These are phyloP conservation scores for Xiphorhynchus elegans DNA, from an alignment of 2,113 vertebrate species.

Conservation along the genomic window DNA sequence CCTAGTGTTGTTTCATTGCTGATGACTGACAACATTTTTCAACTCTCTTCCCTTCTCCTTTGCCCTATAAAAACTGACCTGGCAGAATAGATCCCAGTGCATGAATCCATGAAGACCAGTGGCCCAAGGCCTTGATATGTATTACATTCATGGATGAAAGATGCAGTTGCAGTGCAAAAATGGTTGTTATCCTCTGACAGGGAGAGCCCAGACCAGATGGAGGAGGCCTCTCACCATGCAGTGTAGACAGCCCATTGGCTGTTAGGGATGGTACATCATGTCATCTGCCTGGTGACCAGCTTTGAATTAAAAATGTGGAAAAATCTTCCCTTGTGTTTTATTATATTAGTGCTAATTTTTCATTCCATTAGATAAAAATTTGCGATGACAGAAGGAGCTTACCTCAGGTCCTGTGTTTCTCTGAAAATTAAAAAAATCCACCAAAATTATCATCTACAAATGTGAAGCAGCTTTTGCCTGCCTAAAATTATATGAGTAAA, in stretches of 20 bases:
- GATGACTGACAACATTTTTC: neutral
- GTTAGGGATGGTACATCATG: neutral
- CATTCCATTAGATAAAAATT: neutral
- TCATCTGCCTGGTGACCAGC: neutral
- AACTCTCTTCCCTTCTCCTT: neutral
- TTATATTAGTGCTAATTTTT: neutral
- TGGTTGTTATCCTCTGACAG: neutral
- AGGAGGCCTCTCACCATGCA: neutral
- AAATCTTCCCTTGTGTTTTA: neutral
- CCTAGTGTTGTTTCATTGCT: neutral
- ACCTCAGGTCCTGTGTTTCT: neutral
- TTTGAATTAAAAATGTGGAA: neutral
- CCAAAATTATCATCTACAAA: neutral
- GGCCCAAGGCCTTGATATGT: neutral
- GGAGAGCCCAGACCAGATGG: neutral
- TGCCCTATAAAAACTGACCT: neutral
- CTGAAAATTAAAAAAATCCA: neutral
- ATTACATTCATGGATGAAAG: neutral
- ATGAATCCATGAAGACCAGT: neutral
- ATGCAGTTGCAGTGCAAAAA: neutral
- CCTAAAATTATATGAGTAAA: neutral
- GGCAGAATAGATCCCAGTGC: neutral
- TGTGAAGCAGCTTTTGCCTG: neutral
- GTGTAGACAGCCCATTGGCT: fast-evolving
- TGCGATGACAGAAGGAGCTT: neutral